Conservation (phyloP, 2,113 vertebrate species). For the Climacteris rufus region DNA sequence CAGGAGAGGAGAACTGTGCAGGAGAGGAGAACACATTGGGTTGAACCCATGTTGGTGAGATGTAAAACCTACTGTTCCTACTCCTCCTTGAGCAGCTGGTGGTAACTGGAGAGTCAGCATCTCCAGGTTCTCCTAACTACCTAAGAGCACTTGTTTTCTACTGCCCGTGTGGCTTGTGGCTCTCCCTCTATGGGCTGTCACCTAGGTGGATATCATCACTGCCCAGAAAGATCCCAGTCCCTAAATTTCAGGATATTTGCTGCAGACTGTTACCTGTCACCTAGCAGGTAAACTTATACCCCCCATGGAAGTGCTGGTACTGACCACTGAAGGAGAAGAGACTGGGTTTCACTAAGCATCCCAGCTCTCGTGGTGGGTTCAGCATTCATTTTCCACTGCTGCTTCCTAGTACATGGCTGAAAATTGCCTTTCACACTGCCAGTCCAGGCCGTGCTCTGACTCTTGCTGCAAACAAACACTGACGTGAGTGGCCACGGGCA, state of each 20-base stretch:
- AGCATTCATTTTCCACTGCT: background rate
- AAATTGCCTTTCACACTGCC: background rate
- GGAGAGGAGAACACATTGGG: background rate
- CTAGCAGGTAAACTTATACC: background rate
- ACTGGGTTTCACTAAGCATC: background rate
- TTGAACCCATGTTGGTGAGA: background rate
- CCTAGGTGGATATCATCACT: background rate
- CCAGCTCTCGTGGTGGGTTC: fast-evolving
- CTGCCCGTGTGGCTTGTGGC: background rate
- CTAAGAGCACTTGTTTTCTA: background rate
- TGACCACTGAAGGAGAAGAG: background rate
- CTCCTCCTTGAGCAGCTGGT: background rate
- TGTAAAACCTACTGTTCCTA: background rate
- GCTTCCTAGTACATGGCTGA: background rate
- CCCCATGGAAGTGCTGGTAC: background rate
- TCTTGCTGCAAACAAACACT: background rate
- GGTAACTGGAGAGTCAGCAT: background rate
- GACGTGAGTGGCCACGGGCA: fast-evolving
- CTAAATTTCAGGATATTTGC: background rate
- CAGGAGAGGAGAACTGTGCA: no score
- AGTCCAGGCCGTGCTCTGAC: background rate
- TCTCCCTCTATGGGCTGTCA: background rate
- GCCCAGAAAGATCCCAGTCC: background rate
- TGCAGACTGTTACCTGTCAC: background rate
- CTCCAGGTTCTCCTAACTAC: background rate